Evolutionary conservation across 1,140 invertebrate species (phyloP).

Genomic region (Callitettix versicolor): DNA sequence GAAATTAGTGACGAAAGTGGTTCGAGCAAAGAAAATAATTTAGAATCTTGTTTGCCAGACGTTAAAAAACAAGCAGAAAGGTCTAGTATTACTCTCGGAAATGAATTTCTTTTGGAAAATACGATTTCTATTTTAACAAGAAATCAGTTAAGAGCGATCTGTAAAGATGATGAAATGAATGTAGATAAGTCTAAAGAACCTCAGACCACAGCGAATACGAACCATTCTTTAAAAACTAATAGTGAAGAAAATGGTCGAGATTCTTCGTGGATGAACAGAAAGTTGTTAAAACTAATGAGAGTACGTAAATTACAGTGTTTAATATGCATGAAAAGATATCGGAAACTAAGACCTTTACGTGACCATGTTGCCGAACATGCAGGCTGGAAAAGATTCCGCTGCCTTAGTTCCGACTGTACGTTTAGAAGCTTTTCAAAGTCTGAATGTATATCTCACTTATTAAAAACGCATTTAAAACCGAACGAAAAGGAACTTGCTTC

Average conservation of each 20-base stretch:
- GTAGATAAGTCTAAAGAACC: neutral
- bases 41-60: too few species aligned
- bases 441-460: too few species aligned
- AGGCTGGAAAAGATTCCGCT: too few species aligned
- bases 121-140: conserved; percentile 8
- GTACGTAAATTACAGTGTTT: neutral
- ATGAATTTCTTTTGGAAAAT: neutral
- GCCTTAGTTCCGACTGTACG: too few species aligned
- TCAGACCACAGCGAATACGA: neutral
- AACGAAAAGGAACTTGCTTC: too few species aligned
- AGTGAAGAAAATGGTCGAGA: neutral
- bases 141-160: conserved; percentile 10
- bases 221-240: neutral
- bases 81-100: too few species aligned
- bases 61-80: too few species aligned
- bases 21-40: neutral
- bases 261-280: neutral
- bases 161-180: neutral
- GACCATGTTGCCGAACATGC: too few species aligned
- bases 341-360: neutral
- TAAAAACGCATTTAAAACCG: too few species aligned
- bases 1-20: neutral
- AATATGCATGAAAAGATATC: neutral
- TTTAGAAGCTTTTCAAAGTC: too few species aligned
- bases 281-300: neutral